Conservation (phyloP, 1,140 invertebrate species). For the Globodera rostochiensis region DNA sequence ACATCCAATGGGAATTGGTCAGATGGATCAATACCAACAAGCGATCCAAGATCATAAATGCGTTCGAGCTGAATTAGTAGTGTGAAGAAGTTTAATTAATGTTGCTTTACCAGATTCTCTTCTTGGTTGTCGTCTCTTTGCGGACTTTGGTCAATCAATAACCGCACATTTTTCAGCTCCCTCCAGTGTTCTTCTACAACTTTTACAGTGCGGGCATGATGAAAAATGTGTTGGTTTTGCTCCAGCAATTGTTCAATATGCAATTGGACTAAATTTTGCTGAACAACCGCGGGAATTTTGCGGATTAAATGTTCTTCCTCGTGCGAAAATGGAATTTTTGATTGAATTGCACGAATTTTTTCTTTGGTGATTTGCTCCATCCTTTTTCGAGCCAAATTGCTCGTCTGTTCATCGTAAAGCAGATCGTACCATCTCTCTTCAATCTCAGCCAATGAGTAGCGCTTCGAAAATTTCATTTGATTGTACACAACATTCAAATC, state of each 20-base stretch:
- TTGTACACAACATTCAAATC: conserved; percentile 83
- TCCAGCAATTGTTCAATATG: conserved; percentile 69
- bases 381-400: conserved; percentile 79
- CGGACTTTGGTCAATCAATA: conserved; percentile 82
- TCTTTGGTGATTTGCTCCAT: conserved; percentile 90
- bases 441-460: conserved; percentile 88
- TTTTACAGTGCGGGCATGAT: conserved; percentile 82
- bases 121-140: conserved; percentile 24
- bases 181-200: conserved; percentile 85
- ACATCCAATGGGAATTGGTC: conserved; percentile 40
- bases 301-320: conserved; percentile 84
- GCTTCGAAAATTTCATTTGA: conserved; percentile 91
- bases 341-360: conserved; percentile 80
- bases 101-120: conserved; percentile 66
- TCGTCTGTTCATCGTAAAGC: conserved; percentile 81
- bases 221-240: conserved; percentile 74
- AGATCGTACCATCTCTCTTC: conserved; percentile 93
- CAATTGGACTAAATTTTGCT: conserved; percentile 4
- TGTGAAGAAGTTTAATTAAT: conserved; percentile 9
- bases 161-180: conserved; percentile 86
- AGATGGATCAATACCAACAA: conserved; percentile 21
- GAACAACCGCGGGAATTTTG: conserved; percentile 71
- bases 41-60: conserved; percentile 19
- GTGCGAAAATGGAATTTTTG: conserved; percentile 83
- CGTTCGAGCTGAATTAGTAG: conserved; percentile 19